Evolutionary conservation across 2,113 vertebrate genomes (phyloP), one percentile per base, ranked within the genome.

Genomic region (Dolichotis patagonum): DNA sequence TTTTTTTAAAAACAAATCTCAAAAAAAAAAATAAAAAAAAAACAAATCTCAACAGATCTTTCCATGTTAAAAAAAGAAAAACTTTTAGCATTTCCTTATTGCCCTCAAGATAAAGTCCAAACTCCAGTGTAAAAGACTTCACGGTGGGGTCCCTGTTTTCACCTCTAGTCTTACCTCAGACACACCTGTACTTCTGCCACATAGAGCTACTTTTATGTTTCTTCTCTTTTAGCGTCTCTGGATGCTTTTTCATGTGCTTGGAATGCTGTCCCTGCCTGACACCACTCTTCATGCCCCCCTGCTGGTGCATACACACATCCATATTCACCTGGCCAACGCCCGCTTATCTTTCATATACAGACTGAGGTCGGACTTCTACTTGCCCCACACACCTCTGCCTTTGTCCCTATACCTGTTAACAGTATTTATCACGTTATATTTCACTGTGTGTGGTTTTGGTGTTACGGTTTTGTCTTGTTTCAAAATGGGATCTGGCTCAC

Each of bases 1-100:
- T 91, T 67, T 30, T 63, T 69, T 85, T 69, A n/a, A 90, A 94
- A 43, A 71, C 62, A 96, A 32, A 96, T 73, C 77, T 85, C 62
- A 93, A 73, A n/a, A n/a, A n/a, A n/a, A n/a, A n/a, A n/a, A n/a
- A n/a, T n/a, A n/a, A n/a, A n/a, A n/a, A n/a, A n/a, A 90, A 94
- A 43, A 73, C 62, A 96, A 32, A 96, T 73, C 77, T 85, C 63
- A 93, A 73, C 19, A 73, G 41, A 43, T 41, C 87, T 91, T 96
- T 75, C 54, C 30, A 58, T 77, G 49, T 85, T 81, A 35, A 62
- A 67, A 58, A 67, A 41, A 38, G 6, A 35, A 54, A 28, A 65
- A 19, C 26, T 62, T 43, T 95, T 67, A 54, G 10, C 80, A 46
- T 63, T 95, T 95, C 65, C 38, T 95, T 85, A 88, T 93, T 94